Conservation (phyloP, 2,113 vertebrate species). For the Halcyon malimbica region DNA sequence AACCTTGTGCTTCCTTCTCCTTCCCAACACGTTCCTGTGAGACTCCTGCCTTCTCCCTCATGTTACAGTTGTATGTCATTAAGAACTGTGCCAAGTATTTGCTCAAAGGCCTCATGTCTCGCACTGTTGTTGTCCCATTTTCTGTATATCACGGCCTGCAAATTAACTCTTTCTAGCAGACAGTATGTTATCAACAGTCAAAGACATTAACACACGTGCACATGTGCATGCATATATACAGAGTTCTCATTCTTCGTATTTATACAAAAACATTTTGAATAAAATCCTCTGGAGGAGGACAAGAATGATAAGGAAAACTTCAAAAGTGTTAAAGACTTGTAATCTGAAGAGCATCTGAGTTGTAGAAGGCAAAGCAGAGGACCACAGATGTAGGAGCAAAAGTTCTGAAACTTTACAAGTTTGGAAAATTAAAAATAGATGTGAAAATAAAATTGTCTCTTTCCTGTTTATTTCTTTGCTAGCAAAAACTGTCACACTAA, state of each 20-base stretch:
- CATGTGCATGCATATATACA: accelerated
- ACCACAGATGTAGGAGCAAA: not conserved
- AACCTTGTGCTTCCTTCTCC: accelerated
- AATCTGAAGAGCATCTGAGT: not conserved
- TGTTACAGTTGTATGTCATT: not conserved
- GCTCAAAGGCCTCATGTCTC: accelerated
- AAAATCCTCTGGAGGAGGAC: not conserved
- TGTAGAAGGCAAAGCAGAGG: not conserved
- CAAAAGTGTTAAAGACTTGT: not conserved
- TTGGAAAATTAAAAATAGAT: not conserved
- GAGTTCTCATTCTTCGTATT: not conserved
- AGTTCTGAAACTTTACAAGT: not conserved
- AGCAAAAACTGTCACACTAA: not conserved
- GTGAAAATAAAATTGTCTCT: not conserved
- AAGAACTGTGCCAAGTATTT: accelerated
- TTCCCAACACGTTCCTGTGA: not conserved
- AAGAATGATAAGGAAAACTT: not conserved
- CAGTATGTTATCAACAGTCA: not conserved
- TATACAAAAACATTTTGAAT: not conserved
- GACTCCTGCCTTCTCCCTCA: not conserved
- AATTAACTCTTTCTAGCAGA: not conserved
- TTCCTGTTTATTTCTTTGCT: not conserved
- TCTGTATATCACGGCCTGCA: not conserved
- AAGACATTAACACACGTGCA: not conserved
- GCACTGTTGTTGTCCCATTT: not conserved